Base-by-base conservation (phyloP, 1,140 invertebrate genomes). In the Dinoponera quadriceps region DNA sequence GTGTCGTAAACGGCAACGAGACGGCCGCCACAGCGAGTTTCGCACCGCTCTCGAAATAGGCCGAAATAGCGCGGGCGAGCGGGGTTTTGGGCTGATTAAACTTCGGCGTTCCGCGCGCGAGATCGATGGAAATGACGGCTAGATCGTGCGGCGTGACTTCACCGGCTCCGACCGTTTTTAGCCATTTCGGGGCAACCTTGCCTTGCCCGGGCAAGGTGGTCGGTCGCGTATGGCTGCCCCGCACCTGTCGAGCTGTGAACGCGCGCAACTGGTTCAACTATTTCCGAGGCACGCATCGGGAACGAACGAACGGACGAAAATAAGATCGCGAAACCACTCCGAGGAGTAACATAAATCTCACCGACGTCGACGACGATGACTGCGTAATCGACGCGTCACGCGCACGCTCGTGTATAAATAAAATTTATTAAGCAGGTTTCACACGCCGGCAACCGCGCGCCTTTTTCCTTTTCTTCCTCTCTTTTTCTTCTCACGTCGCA, bases 141-240 rank as follows among this genome's bases (percentile, higher is more conserved):
- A 44, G 38, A 3, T 65, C 33, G 25, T 13, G 57, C 44, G 62
- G 54, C 83, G 71, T 62, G 83, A 87, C 73, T 88, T 71, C 57
- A 85, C 74, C 69, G 69, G 38, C 9, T 44, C 11, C 27, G 73
- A 60, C 69, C 71, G 80, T 60, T 55, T 44, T 60, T 73, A 81
- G 73, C 82, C 86, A 88, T 89, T 90, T 89, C 84, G 71, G 83
- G 86, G 86, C 87, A 89, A 90, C 89, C 88, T 90, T 89, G 87
- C 71, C 44, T 90, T 89, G 87, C 71, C 44, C 14, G 27, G 84
- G 81, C 86, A 84, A 89, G 86, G 73, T 88, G 83, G 62, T 86
- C 85, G 78, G 62, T 86, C 85, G 78, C 88, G 89, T 90, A 90
- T 90, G 89, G 89, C 62, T 54, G 74, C 71, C n/a, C 18, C 48